Base-by-base conservation (phyloP, 2,888 invertebrate genomes). In the Stenolophus ochropezus region DNA sequence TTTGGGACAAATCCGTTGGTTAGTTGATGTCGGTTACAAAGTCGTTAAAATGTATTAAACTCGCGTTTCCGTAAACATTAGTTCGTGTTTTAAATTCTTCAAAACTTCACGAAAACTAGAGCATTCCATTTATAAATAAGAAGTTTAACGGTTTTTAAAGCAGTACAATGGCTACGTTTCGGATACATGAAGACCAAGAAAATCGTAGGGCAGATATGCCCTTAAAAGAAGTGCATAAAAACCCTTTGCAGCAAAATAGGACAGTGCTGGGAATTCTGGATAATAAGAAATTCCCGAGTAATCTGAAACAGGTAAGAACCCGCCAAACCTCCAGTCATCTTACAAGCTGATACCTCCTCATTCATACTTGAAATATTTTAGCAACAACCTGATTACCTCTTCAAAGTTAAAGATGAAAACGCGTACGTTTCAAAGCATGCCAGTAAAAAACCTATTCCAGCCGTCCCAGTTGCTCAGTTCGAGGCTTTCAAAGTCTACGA, bases 401-500 rank as follows among this genome's bases (percentile, higher is more conserved):
- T 82, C 87, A 90, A 84, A 88, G 87, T 86, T 87, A 89, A 83
- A 88, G 89, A 83, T 86, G 79, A 84, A 20, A 88, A 89, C 83
- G 73, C 86, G 74, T 75, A 84, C 83, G 78, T 84, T 83, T n/a
- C n/a, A n/a, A 86, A 87, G 84, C 69, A 83, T 16, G 85, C 84
- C 75, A 82, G 84, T 73, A 85, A 87, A 5, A 85, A 84, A 83
- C 85, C 85, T 14, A 88, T 88, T 73, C 90, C 91, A 27, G 87
- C 86, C 69, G 88, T 90, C 18, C 94, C 94, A 76, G 94, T 94
- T 86, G 94, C 93, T 82, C 94, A 94, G 86, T 93, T 94, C 89
- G 94, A 95, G 89, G 92, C 94, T 53, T 95, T 95, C 87, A 94
- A 94, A 85, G 94, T 95, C 0, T 95, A 94, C 86, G 95, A 95